phyloP scores from a whole-genome alignment of 2,113 vertebrate species.

The Peromyscus californicus region DNA sequence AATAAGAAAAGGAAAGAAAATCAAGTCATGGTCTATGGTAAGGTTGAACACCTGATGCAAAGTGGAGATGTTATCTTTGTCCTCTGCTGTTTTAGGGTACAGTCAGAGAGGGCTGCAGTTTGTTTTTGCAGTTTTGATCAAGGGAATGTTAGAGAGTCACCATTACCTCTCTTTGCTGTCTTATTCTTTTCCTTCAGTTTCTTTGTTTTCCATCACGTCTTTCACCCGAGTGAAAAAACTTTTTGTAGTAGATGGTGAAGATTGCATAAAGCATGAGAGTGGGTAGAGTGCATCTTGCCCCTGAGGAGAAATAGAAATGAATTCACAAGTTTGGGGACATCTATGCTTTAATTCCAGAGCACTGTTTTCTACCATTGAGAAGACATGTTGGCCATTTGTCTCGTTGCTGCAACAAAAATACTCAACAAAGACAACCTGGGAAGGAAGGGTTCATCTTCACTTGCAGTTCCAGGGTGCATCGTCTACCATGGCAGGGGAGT shows the following conservation, averaged over 20 bases:
- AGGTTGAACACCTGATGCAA: background rate
- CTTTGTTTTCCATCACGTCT: background rate
- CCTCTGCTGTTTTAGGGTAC: background rate
- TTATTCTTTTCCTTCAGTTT: background rate
- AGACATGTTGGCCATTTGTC: background rate
- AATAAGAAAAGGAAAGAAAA: constrained; percentile 67
- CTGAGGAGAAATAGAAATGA: background rate
- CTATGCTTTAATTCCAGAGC: background rate
- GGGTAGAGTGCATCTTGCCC: background rate
- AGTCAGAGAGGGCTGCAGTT: background rate
- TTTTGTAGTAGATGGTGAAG: background rate
- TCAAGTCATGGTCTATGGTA: background rate
- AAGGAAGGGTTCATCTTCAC: background rate
- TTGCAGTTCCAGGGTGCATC: background rate
- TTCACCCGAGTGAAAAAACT: background rate
- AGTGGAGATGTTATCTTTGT: background rate
- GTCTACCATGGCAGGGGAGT: background rate
- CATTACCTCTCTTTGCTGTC: background rate
- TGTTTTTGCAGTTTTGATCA: constrained; percentile 14
- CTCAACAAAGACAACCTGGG: background rate
- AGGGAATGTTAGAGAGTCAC: background rate
- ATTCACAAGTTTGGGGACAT: background rate
- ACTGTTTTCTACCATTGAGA: background rate
- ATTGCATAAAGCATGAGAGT: background rate
- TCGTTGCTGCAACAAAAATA: background rate